Percentiles rank a stretch among this genome's conserved stretches.
Conservation (phyloP, 2,888 invertebrate genomes). For the Pristionchus arcanus region DNA sequence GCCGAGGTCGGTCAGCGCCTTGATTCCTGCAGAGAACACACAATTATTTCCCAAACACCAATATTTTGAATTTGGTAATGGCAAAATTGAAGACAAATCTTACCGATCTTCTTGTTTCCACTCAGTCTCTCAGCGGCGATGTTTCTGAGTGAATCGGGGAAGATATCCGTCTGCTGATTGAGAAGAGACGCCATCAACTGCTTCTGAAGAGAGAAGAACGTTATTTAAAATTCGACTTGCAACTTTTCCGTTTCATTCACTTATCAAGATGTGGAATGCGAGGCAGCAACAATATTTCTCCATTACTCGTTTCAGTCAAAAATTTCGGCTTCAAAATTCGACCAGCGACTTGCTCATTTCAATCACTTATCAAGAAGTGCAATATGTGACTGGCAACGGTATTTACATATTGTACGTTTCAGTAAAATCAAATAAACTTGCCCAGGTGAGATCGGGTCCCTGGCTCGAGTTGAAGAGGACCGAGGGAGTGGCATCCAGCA, state of each 20-base stretch:
- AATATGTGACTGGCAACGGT: too few species aligned
- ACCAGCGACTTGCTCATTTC: too few species aligned
- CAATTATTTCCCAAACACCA: neutral
- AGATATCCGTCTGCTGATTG: constrained; percentile 90
- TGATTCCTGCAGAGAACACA: constrained; percentile 57
- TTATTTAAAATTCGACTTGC: neutral
- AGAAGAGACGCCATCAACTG: constrained; percentile 90
- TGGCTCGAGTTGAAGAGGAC: constrained; percentile 91
- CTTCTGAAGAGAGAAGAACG: constrained; percentile 83
- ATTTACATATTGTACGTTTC: too few species aligned
- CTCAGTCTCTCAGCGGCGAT: constrained; percentile 90
- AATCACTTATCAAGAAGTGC: too few species aligned
- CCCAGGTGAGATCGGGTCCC: constrained; percentile 97
- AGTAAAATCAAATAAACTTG: constrained; percentile 41
- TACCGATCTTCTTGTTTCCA: constrained; percentile 74
- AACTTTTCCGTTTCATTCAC: neutral
- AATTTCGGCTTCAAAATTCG: too few species aligned
- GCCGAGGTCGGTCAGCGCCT: constrained; percentile 84
- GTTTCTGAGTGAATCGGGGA: constrained; percentile 93
- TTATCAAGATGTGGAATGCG: neutral
- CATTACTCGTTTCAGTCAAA: too few species aligned
- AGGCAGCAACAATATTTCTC: neutral
- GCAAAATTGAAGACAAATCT: neutral
- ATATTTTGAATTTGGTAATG: neutral
- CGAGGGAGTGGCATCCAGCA: constrained; percentile 90